Evolutionary conservation across 2,888 invertebrate species (phyloP), one percentile per base, ranked within the genome.

Genomic region (Diloba caeruleocephala): DNA sequence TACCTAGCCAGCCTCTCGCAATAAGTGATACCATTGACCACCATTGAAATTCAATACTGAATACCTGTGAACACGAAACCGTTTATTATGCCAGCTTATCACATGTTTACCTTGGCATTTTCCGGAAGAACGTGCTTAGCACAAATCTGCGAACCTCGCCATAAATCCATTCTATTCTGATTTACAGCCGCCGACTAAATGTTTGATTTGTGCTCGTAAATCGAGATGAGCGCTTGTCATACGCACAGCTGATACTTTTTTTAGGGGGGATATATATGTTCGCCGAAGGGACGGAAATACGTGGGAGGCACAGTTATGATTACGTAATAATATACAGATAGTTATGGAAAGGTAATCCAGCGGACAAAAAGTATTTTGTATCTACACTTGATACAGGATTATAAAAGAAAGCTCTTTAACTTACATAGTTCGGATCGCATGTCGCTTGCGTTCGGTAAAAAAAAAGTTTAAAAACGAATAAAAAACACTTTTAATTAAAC

Each of bases 191-290:
- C 76, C 80, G 82, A 78, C 90, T 90, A 90, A 91, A 90, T 90
- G 89, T 90, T 90, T 91, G 90, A 91, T 91, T 90, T 90, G 89
- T 81, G 86, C 88, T 78, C 90, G 87, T 91, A 91, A 91, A 93
- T 93, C 89, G 90, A 90, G 92, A 92, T 92, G 88, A 93, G 84
- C 90, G 79, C 82, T 77, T 85, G 89, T 87, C 88, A 86, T 75
- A 46, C 64, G 62, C 81, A 66, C 86, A 88, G 85, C 81, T 88
- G 87, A 81, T 79, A 78, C 80, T 72, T 65, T 66, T 59, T 53
- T 70, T 69, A 72, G 53, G 48, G 23, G 33, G 38, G 46, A 42
- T 64, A 57, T 25, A 28, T 31, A 46, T 17, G 36, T 46, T 46
- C 36, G 39, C 23, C 34, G 33, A 14, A 6, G 33, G 57, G 58